phyloP scores from a whole-genome alignment of 2,113 vertebrate genomes.

The Podiceps cristatus region DNA sequence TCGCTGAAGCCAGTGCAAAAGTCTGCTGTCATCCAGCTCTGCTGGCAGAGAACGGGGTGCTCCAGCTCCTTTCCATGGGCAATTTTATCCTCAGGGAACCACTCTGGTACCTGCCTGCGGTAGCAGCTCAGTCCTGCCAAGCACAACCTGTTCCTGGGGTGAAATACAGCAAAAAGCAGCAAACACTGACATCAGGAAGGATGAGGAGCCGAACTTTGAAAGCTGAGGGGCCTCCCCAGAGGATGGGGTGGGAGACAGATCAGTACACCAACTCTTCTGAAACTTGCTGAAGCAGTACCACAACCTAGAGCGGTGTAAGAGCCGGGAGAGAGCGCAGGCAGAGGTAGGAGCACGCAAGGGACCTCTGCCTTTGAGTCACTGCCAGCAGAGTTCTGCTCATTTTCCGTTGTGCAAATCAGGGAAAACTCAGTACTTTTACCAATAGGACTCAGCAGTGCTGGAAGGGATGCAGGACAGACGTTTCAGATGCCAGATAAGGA shows the following conservation, averaged over 20 bases:
- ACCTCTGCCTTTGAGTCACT: not conserved
- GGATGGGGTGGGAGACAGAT: not conserved
- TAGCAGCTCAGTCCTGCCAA: not conserved
- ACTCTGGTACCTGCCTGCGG: not conserved
- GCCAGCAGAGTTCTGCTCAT: not conserved
- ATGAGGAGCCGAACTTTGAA: not conserved
- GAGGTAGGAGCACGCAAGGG: not conserved
- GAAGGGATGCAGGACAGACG: conserved; percentile 25
- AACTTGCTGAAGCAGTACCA: not conserved
- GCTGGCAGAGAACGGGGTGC: not conserved
- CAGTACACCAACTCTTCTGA: not conserved
- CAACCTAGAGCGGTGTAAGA: not conserved
- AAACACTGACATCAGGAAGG: rapidly evolving
- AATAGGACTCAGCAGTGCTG: not conserved
- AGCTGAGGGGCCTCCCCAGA: not conserved
- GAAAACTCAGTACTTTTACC: not conserved
- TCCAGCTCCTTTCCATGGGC: not conserved
- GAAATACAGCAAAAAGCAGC: not conserved
- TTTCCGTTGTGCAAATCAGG: not conserved
- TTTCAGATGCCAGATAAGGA: conserved; percentile 33
- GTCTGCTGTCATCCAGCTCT: not conserved
- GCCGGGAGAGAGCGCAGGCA: not conserved
- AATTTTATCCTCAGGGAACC: not conserved
- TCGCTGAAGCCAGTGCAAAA: not conserved
- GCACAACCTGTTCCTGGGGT: not conserved